Percentiles rank a stretch among this genome's conserved stretches.
These are phyloP conservation scores for Polyommatus iphigenia DNA, from an alignment of 2,888 invertebrate species.

Conservation along the genomic window DNA sequence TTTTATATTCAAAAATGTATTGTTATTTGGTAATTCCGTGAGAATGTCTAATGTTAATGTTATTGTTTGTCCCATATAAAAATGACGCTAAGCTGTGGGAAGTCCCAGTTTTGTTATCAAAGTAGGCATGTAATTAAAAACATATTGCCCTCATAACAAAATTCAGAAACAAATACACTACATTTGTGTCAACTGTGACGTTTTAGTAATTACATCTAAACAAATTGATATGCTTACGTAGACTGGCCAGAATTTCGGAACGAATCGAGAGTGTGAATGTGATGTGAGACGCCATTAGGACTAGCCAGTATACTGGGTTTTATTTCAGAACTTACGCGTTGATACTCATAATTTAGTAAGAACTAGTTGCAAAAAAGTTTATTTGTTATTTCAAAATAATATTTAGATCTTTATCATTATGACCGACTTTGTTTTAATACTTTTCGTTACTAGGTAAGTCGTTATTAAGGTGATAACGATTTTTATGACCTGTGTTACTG, in stretches of 20 bases:
- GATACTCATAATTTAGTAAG: too few relatives aligned
- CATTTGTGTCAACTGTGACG: too few relatives aligned
- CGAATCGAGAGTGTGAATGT: too few relatives aligned
- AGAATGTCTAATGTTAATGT: background rate
- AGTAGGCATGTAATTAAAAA: constrained; percentile 16
- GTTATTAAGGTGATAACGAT: background rate
- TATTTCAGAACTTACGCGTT: too few relatives aligned
- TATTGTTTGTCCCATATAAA: background rate
- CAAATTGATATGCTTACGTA: too few relatives aligned
- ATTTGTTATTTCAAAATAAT: background rate
- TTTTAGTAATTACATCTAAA: too few relatives aligned
- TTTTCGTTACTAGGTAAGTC: background rate
- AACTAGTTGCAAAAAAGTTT: too few relatives aligned
- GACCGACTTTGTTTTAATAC: background rate
- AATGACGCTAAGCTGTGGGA: background rate
- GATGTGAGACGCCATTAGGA: too few relatives aligned
- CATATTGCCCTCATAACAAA: constrained; percentile 23
- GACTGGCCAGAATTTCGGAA: too few relatives aligned
- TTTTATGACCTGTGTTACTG: background rate
- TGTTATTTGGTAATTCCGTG: background rate
- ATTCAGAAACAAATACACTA: background rate
- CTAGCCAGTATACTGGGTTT: too few relatives aligned
- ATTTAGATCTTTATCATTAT: background rate
- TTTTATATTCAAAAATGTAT: background rate
- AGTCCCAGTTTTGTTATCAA: constrained; percentile 9